Conservation (phyloP, 2,113 vertebrate species). For the Ardeotis arabs region DNA sequence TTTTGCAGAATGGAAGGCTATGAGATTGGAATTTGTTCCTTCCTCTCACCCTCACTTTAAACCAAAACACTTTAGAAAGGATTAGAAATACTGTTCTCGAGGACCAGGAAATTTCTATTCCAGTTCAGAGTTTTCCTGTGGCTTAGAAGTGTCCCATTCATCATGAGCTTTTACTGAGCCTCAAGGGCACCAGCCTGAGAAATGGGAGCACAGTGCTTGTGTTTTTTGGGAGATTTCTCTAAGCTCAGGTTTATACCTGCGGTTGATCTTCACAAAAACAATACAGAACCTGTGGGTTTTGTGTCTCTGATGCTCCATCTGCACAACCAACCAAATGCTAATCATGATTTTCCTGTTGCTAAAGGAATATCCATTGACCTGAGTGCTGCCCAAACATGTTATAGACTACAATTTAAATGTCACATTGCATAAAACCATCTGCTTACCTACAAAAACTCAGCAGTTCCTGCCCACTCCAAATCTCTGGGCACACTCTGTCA, state of each 20-base stretch:
- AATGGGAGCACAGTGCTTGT: neutral
- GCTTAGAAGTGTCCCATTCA: neutral
- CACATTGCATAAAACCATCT: neutral
- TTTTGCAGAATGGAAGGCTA: neutral
- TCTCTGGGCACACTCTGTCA: neutral
- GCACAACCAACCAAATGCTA: neutral
- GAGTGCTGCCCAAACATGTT: fast-evolving
- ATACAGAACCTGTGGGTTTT: neutral
- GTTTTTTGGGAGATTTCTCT: neutral
- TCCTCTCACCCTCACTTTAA: neutral
- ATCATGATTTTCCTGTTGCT: neutral
- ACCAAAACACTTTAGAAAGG: neutral
- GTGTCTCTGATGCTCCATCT: neutral
- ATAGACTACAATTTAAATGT: neutral
- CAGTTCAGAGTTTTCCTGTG: neutral
- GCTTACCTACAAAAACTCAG: neutral
- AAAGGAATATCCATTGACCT: neutral
- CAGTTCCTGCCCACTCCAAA: neutral
- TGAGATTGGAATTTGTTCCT: neutral
- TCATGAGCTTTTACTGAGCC: neutral
- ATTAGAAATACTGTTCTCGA: neutral
- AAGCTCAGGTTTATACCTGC: neutral
- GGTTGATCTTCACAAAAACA: neutral
- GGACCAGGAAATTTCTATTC: neutral
- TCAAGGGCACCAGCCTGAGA: neutral